Conservation (phyloP, 1,140 invertebrate species). For the Polypedilum pembai region DNA sequence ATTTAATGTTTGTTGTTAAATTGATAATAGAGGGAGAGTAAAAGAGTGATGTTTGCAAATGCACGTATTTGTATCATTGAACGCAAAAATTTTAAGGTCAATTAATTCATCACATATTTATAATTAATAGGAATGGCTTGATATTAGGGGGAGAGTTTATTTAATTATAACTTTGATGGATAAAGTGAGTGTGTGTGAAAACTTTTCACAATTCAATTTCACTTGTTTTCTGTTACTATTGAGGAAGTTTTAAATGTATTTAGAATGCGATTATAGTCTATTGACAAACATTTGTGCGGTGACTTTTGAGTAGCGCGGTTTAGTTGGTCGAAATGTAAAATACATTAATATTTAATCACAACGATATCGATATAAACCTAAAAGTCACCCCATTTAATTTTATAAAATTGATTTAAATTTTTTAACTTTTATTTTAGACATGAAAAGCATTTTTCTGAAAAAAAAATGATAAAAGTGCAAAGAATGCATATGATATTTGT, state of each 20-base stretch:
- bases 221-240: background rate
- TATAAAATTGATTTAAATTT: too few relatives aligned
- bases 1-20: conserved; percentile 26
- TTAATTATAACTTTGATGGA: conserved; percentile 13
- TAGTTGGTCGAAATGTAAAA: conserved; percentile 1
- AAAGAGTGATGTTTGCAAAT: background rate
- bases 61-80: background rate
- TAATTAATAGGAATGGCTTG: background rate
- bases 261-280: background rate
- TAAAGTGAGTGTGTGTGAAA: background rate
- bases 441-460: too few relatives aligned
- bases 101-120: conserved; percentile 14
- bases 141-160: background rate
- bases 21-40: background rate
- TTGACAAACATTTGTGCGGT: background rate
- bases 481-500: background rate
- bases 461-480: too few relatives aligned
- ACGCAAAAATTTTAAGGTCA: background rate
- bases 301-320: background rate
- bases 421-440: too few relatives aligned
- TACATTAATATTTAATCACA: conserved; percentile 14
- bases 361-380: too few relatives aligned
- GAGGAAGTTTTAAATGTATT: background rate
- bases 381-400: too few relatives aligned
- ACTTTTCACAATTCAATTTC: background rate